A percentile compares a stretch with the other conserved stretches of the same genome.
phyloP scores from a whole-genome alignment of 2,113 vertebrate genomes.

The Menidia beryllina region DNA sequence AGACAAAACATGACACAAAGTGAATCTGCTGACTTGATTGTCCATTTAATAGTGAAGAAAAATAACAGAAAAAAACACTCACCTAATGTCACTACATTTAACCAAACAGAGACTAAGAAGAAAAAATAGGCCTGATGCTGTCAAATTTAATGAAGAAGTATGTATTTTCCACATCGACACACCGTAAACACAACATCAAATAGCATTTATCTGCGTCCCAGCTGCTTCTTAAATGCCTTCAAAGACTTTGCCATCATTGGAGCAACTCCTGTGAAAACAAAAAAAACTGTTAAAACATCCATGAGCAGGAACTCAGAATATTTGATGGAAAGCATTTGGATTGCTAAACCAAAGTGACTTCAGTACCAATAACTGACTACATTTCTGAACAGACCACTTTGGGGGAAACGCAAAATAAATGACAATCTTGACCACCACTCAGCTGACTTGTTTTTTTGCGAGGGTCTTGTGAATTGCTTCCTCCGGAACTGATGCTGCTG shows the following conservation, averaged over 20 bases:
- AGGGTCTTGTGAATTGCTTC: constrained; percentile 70
- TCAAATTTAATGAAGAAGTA: constrained; percentile 42
- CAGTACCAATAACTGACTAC: background rate
- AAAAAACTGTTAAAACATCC: background rate
- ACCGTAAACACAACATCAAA: constrained; percentile 8
- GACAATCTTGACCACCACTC: background rate
- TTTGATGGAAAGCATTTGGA: background rate
- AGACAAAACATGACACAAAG: constrained; percentile 17
- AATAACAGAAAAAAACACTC: constrained; percentile 29
- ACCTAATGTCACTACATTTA: background rate
- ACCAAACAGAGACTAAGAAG: constrained; percentile 36
- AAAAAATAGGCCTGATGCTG: constrained; percentile 24
- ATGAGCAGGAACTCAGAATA: background rate
- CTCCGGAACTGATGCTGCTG: constrained; percentile 42
- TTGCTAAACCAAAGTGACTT: background rate
- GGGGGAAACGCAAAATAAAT: background rate
- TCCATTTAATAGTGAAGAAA: constrained; percentile 62
- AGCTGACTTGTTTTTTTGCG: constrained; percentile 86
- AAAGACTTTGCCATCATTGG: constrained; percentile 91
- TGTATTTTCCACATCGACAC: constrained; percentile 20
- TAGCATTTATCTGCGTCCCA: constrained; percentile 72
- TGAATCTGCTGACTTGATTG: constrained; percentile 43
- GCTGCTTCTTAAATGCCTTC: constrained; percentile 83
- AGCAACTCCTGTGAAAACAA: constrained; percentile 79
- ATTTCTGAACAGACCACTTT: background rate